Conservation (phyloP, 1,140 invertebrate species). For the Bombus fervidus region DNA sequence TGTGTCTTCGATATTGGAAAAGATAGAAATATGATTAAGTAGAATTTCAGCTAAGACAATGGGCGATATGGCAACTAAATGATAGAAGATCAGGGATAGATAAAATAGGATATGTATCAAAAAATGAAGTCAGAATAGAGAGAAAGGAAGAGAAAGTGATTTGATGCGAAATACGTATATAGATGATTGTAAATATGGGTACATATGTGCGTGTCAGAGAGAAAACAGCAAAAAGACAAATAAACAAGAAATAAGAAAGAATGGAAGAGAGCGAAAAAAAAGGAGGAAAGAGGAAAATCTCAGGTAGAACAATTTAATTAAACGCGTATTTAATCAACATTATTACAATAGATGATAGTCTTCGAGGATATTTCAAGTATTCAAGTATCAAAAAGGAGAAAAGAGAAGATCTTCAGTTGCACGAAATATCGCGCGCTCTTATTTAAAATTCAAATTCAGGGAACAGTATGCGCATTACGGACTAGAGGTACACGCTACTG, state of each 20-base stretch:
- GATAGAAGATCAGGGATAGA: background rate
- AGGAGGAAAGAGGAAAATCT: background rate
- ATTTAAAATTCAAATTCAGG: background rate
- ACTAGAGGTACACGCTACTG: too few relatives aligned
- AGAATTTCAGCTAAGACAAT: background rate
- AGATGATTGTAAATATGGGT: conserved; percentile 20
- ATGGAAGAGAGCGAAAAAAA: conserved; percentile 15
- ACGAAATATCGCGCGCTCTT: background rate
- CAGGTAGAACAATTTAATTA: conserved; percentile 12
- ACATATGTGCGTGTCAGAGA: background rate
- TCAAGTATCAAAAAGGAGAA: background rate
- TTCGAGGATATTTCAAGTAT: background rate
- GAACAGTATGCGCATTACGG: too few relatives aligned
- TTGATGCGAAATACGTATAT: conserved; percentile 5
- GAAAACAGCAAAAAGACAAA: background rate
- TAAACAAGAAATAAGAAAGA: conserved; percentile 3
- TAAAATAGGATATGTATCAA: background rate
- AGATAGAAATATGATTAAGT: background rate
- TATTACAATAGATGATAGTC: background rate
- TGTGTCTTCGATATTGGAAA: background rate
- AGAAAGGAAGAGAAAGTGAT: conserved; percentile 53
- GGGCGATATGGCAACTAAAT: conserved; percentile 1
- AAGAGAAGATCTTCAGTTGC: background rate
- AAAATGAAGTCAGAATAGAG: conserved; percentile 42
- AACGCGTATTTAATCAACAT: background rate